Evolutionary conservation across 2,888 invertebrate species (phyloP).

Genomic region (Argyresthia albistria): DNA sequence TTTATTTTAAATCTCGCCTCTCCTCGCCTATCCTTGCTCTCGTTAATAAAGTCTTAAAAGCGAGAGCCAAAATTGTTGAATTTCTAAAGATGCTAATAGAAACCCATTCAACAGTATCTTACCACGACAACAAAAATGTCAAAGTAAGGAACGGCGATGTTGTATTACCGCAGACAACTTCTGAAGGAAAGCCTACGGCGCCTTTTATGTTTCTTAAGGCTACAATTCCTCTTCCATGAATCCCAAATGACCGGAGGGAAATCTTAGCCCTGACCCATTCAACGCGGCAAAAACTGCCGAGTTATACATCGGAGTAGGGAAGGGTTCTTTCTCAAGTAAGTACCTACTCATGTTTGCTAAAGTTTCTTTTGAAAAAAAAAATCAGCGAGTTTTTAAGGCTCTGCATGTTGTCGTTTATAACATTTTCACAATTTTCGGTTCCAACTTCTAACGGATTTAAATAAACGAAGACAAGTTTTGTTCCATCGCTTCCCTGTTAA

Average conservation of each 20-base stretch:
- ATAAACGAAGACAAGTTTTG: not conserved
- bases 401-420: too few species aligned
- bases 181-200: conserved; percentile 55
- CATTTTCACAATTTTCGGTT: not conserved
- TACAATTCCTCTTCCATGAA: conserved; percentile 69
- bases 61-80: not conserved
- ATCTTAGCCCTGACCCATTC: conserved; percentile 71
- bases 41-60: not conserved
- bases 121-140: conserved; percentile 23
- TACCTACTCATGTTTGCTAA: conserved; percentile 1
- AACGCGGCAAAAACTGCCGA: conserved; percentile 36
- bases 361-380: not conserved
- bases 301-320: conserved; percentile 3
- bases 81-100: not conserved
- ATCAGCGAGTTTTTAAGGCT: too few species aligned
- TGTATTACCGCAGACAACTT: conserved; percentile 43
- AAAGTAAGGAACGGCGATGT: conserved; percentile 34
- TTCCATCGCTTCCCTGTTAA: conserved; percentile 1
- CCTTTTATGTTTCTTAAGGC: conserved; percentile 67
- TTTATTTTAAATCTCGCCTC: too few species aligned
- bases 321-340: conserved; percentile 1
- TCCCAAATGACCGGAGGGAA: conserved; percentile 72
- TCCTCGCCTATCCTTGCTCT: too few species aligned
- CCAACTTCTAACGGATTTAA: not conserved
- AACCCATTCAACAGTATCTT: not conserved